These are phyloP conservation scores for Tolypeutes matacus DNA, from an alignment of 2,797 vertebrate genomes.

Conservation along the genomic window DNA sequence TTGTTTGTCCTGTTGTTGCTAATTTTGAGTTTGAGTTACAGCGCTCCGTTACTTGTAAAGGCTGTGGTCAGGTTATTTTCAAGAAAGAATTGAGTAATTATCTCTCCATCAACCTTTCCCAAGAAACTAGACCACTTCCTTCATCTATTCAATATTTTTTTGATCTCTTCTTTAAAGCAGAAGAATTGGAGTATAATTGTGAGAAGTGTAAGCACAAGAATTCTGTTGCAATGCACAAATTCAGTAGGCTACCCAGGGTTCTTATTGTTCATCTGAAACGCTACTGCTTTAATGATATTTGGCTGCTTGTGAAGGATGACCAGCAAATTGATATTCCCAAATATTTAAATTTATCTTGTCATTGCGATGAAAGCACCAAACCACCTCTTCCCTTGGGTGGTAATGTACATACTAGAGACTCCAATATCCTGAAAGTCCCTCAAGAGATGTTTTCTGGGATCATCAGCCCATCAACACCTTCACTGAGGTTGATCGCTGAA, in stretches of 20 bases:
- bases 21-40: conserved; percentile 97
- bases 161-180: background rate
- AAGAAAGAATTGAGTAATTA: background rate
- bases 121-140: background rate
- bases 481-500: conserved; percentile 89
- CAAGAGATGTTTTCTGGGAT: background rate
- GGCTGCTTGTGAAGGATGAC: background rate
- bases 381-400: background rate
- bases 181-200: background rate
- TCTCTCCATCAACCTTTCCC: conserved; percentile 32
- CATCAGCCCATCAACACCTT: fast-evolving
- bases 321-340: background rate
- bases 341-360: background rate
- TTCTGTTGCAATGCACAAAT: background rate
- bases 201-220: background rate
- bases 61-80: conserved; percentile 1
- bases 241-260: conserved; percentile 11
- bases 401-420: fast-evolving
- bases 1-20: conserved; percentile 94
- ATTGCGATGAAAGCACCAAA: background rate
- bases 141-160: background rate
- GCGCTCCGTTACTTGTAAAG: conserved; percentile 95
- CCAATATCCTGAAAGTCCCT: background rate
- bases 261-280: conserved; percentile 54
- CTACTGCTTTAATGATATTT: background rate